Evolutionary conservation across 53 echinoderm and acorn worm genomes (phyloP).

Genomic region (Apostichopus leukothele): DNA sequence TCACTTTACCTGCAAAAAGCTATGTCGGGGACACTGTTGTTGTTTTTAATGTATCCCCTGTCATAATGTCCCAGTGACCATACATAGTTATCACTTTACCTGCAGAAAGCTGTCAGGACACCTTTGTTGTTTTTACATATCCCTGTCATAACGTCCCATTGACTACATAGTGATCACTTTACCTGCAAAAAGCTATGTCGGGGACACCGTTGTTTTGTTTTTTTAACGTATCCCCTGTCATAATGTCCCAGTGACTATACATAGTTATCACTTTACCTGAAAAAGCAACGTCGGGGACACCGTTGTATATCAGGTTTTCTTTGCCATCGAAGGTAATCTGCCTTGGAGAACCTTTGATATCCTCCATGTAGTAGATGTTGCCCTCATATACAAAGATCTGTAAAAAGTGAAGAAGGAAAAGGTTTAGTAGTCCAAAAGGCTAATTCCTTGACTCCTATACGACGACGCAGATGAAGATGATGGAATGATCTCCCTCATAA

Average conservation of each 20-base stretch:
- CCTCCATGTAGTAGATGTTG: conserved; percentile 84
- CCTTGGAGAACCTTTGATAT: conserved; percentile 34
- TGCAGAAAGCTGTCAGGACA: too few species aligned
- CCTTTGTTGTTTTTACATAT: too few species aligned
- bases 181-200: conserved; percentile 94
- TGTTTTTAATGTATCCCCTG: conserved; percentile 56
- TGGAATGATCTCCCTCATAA: too few species aligned
- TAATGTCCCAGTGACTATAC: background rate
- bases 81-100: too few species aligned
- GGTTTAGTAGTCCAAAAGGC: too few species aligned
- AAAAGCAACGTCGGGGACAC: conserved; percentile 92
- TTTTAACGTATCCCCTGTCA: conserved; percentile 61
- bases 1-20: conserved; percentile 75
- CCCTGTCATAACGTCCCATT: too few species aligned
- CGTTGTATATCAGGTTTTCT: conserved; percentile 68
- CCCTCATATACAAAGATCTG: conserved; percentile 88
- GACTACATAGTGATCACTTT: background rate
- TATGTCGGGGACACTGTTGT: conserved; percentile 81
- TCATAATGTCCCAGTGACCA: conserved; percentile 24
- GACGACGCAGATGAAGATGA: too few species aligned
- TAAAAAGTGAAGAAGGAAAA: background rate
- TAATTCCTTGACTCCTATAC: too few species aligned
- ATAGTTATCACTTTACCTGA: conserved; percentile 57
- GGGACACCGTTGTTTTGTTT: conserved; percentile 75
- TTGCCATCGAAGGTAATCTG: conserved; percentile 67